Percentiles rank a stretch among this genome's conserved stretches.
These are phyloP conservation scores for Aptenodytes patagonicus DNA, from an alignment of 2,113 vertebrate species.

Conservation along the genomic window DNA sequence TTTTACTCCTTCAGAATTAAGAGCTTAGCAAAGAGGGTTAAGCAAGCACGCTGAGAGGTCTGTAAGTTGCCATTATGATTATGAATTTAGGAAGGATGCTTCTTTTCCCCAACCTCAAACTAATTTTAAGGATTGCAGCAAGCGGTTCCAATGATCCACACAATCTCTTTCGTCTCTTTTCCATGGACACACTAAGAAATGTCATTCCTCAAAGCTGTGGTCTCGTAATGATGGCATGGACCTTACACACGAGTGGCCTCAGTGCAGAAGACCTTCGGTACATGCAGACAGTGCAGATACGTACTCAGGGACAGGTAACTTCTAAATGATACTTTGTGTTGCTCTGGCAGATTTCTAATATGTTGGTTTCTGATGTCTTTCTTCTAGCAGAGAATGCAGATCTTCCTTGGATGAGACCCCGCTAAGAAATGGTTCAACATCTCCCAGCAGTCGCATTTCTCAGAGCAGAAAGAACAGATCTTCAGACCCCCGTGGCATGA, in stretches of 20 bases:
- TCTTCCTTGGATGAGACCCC: neutral
- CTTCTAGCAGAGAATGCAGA: neutral
- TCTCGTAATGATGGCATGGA: neutral
- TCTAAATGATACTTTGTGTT: neutral
- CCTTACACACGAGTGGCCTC: neutral
- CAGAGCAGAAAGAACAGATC: neutral
- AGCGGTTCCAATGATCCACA: neutral
- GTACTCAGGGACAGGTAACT: neutral
- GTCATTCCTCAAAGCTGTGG: neutral
- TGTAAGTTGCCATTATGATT: neutral
- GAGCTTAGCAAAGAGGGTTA: neutral
- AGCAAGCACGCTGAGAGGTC: neutral
- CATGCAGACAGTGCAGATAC: neutral
- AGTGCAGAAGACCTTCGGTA: neutral
- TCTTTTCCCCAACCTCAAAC: neutral
- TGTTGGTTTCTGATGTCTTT: neutral
- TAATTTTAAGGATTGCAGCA: neutral
- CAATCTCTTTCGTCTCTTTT: neutral
- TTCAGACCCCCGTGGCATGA: neutral
- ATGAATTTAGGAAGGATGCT: neutral
- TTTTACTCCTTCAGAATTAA: neutral
- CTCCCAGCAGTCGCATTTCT: neutral
- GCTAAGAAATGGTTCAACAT: neutral
- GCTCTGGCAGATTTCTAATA: neutral
- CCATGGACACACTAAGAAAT: neutral